These are phyloP conservation scores for Plecturocebus donacophilus DNA, from an alignment of 2,113 vertebrate genomes.

Conservation along the genomic window DNA sequence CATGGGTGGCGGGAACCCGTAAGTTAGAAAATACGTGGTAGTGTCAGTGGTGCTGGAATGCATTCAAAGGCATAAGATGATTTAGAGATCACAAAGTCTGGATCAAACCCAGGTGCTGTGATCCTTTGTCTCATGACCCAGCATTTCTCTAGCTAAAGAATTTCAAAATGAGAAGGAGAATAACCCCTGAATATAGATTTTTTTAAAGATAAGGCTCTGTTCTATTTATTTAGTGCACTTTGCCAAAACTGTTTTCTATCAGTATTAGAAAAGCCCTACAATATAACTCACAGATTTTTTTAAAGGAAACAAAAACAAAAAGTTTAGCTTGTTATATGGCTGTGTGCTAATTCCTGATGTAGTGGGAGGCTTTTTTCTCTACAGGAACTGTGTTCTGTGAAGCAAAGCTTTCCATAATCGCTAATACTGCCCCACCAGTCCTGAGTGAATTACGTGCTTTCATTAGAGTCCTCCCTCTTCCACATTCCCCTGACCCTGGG, in stretches of 20 bases:
- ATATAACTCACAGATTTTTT: background rate
- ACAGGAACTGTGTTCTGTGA: background rate
- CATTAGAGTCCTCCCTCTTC: background rate
- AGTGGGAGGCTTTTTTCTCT: background rate
- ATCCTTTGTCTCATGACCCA: background rate
- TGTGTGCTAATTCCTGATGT: background rate
- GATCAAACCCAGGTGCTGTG: background rate
- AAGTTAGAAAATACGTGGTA: background rate
- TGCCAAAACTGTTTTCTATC: conserved; percentile 11
- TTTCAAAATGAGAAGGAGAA: conserved; percentile 8
- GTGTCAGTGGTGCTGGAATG: background rate
- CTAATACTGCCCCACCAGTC: background rate
- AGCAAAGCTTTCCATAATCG: conserved; percentile 18
- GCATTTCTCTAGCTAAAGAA: background rate
- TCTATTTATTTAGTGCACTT: background rate
- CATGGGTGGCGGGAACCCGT: background rate
- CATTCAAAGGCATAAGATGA: background rate
- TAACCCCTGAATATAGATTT: background rate
- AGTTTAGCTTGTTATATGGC: background rate
- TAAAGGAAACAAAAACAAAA: background rate
- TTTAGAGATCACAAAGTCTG: conserved; percentile 12
- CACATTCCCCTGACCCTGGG: background rate
- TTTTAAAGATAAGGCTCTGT: background rate
- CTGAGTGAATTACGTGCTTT: conserved; percentile 27
- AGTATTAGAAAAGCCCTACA: background rate